Conservation (phyloP, 2,797 vertebrate species). For the Mus spretus region DNA sequence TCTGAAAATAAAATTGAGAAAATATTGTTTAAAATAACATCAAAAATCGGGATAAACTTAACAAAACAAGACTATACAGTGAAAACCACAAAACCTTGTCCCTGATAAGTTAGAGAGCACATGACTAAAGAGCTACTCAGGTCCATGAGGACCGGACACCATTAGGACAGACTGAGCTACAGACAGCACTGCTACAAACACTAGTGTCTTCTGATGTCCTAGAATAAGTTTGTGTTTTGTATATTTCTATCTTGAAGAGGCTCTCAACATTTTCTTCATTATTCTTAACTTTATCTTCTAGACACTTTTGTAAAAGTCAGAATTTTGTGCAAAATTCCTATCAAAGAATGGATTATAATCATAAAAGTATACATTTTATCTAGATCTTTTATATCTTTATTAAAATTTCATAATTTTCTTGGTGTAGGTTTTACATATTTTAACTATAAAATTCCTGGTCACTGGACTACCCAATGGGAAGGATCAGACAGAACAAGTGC, state of each 20-base stretch:
- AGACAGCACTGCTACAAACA: neutral
- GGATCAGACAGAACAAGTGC: neutral
- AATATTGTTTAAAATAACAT: neutral
- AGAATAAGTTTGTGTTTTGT: constrained; percentile 17
- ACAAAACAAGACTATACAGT: constrained; percentile 25
- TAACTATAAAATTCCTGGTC: constrained; percentile 3
- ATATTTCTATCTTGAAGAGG: neutral
- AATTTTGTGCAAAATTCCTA: constrained; percentile 27
- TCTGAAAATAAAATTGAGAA: neutral
- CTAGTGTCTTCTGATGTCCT: neutral
- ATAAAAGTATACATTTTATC: constrained; percentile 27
- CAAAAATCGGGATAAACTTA: neutral
- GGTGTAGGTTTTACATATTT: neutral
- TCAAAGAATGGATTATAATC: constrained; percentile 31
- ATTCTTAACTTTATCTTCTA: constrained; percentile 32
- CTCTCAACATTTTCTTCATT: constrained; percentile 47
- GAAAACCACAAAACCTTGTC: neutral
- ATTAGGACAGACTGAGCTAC: neutral
- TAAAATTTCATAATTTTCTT: constrained; percentile 28
- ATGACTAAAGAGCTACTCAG: neutral
- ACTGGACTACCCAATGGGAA: neutral
- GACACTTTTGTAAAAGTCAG: neutral
- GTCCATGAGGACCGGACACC: neutral
- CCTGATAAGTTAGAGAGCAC: constrained; percentile 26
- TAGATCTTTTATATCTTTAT: neutral